These are phyloP conservation scores for Melitaea athalia DNA, from an alignment of 2,888 invertebrate genomes.

Conservation along the genomic window DNA sequence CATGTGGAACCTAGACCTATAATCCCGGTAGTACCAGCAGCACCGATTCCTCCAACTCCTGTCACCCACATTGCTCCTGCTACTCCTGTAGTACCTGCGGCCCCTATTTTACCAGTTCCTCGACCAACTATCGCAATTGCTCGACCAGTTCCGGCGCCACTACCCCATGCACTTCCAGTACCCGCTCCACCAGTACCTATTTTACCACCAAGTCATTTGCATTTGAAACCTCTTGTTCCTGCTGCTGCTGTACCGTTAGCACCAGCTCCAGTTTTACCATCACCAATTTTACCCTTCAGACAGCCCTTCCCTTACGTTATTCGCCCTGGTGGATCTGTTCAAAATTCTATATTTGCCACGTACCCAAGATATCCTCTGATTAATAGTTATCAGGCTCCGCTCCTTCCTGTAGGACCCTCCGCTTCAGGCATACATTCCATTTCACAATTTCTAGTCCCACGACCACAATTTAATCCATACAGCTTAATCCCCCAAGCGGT, in stretches of 20 bases:
- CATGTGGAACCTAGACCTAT: constrained; percentile 66
- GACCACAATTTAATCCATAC: constrained; percentile 60
- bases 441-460: constrained; percentile 51
- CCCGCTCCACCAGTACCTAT: constrained; percentile 54
- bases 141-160: constrained; percentile 57
- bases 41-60: constrained; percentile 37
- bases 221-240: constrained; percentile 55
- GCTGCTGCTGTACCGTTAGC: constrained; percentile 54
- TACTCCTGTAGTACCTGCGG: constrained; percentile 53
- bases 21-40: constrained; percentile 52
- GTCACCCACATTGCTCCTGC: constrained; percentile 45
- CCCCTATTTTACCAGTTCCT: constrained; percentile 54
- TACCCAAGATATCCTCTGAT: constrained; percentile 72
- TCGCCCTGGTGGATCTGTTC: constrained; percentile 72
- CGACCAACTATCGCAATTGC: constrained; percentile 55
- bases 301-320: constrained; percentile 59
- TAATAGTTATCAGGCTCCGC: constrained; percentile 58
- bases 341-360: constrained; percentile 72
- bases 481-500: constrained; percentile 52
- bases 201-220: constrained; percentile 51
- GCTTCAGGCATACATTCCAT: constrained; percentile 39
- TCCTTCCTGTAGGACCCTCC: constrained; percentile 47
- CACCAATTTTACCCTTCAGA: constrained; percentile 44
- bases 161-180: constrained; percentile 51
- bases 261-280: constrained; percentile 49